Evolutionary conservation across 2,113 vertebrate genomes (phyloP).

Genomic region (Paralichthys olivaceus): DNA sequence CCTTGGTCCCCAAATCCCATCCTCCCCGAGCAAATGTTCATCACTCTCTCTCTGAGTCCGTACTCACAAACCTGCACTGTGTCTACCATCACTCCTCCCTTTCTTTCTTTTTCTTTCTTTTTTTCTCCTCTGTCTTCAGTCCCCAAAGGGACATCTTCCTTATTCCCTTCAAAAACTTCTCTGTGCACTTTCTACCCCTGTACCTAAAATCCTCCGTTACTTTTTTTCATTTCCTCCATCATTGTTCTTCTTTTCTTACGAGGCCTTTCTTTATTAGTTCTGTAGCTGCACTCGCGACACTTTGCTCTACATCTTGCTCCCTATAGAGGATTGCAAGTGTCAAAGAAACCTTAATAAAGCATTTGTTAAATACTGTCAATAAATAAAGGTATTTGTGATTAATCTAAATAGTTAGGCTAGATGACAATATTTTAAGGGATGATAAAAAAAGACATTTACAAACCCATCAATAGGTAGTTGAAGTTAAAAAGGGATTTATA

Average conservation of each 20-base stretch:
- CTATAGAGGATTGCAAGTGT: not conserved
- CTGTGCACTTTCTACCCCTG: conserved; percentile 13
- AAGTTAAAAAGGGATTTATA: not conserved
- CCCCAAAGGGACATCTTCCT: conserved; percentile 20
- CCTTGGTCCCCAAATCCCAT: conserved; percentile 39
- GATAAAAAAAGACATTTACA: not conserved
- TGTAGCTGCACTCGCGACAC: conserved; percentile 1
- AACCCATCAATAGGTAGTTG: not conserved
- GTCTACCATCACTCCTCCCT: not conserved
- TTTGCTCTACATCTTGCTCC: conserved; percentile 15
- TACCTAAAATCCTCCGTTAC: conserved; percentile 8
- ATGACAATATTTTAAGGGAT: not conserved
- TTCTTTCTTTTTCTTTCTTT: conserved; percentile 11
- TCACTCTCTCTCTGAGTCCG: conserved; percentile 9
- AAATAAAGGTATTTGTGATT: not conserved
- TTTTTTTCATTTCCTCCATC: conserved; percentile 9
- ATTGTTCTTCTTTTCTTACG: not conserved
- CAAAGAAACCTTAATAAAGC: not conserved
- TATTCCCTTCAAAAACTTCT: conserved; percentile 49
- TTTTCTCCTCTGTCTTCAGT: not conserved
- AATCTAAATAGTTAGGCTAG: not conserved
- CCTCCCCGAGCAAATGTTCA: conserved; percentile 48
- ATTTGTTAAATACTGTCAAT: not conserved
- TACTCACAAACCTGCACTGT: conserved; percentile 19
- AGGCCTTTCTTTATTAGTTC: conserved; percentile 29